These are phyloP conservation scores for Manacus vitellinus DNA, from an alignment of 2,113 vertebrate species.

Conservation along the genomic window DNA sequence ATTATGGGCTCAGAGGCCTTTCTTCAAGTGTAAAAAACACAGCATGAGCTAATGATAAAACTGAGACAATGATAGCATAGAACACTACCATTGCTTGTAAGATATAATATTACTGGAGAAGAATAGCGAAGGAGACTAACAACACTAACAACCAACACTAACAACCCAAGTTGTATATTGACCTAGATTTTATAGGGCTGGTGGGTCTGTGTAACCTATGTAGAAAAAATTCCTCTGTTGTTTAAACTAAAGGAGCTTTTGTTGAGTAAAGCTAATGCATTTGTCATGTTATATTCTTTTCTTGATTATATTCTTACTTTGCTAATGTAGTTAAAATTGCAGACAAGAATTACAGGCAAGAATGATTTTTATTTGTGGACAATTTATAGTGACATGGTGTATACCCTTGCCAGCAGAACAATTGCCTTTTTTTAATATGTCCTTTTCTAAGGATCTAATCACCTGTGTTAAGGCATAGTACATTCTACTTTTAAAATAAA, in stretches of 20 bases:
- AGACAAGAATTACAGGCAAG: conserved; percentile 38
- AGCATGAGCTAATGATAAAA: neutral
- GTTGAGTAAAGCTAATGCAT: neutral
- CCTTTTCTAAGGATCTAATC: conserved; percentile 68
- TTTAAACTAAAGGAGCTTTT: neutral
- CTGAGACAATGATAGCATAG: fast-evolving
- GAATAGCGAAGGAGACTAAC: neutral
- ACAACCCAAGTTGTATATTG: neutral
- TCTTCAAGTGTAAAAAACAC: neutral
- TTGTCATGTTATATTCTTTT: conserved; percentile 15
- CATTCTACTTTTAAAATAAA: conserved; percentile 71
- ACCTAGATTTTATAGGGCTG: neutral
- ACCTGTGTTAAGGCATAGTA: conserved; percentile 71
- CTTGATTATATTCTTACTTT: conserved; percentile 55
- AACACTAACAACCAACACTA: neutral
- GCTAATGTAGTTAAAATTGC: conserved; percentile 37
- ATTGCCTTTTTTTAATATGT: conserved; percentile 37
- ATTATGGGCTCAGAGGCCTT: neutral
- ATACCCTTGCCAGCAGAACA: conserved; percentile 60
- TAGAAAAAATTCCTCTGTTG: neutral
- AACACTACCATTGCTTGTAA: neutral
- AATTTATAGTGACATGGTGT: conserved; percentile 49
- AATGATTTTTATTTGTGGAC: conserved; percentile 67
- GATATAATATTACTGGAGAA: neutral
- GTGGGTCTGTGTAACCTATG: neutral